Evolutionary conservation across 2,113 vertebrate genomes (phyloP).

Genomic region (Triplophysa rosa): DNA sequence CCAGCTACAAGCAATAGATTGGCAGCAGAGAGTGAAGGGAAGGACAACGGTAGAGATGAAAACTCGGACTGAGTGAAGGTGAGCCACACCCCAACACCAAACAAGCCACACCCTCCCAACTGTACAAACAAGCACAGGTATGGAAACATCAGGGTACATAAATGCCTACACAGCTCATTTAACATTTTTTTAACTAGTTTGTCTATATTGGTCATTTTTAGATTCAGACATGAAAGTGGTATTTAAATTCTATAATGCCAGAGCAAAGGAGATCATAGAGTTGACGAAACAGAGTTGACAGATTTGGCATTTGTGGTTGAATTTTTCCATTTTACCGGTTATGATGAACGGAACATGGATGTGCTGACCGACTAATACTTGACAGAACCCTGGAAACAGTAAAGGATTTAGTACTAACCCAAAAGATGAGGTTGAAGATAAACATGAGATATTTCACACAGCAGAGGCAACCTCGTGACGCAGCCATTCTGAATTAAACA

Average conservation of each 20-base stretch:
- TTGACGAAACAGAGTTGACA: no score
- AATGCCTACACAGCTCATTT: background rate
- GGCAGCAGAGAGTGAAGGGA: constrained; percentile 81
- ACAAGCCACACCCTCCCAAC: constrained; percentile 83
- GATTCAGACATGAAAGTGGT: background rate
- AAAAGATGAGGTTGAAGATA: constrained; percentile 85
- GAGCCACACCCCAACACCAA: constrained; percentile 84
- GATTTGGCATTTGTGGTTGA: no score
- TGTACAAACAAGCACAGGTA: constrained; percentile 58
- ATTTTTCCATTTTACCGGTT: no score
- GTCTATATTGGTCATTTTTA: background rate
- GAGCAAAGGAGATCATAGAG: no score
- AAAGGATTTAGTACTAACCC: constrained; percentile 70
- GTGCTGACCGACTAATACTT: background rate
- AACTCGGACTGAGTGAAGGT: constrained; percentile 82
- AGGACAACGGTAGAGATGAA: constrained; percentile 80
- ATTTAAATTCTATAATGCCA: background rate
- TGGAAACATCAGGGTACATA: background rate
- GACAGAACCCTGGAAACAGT: background rate
- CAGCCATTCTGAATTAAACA: constrained; percentile 66
- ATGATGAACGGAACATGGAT: background rate
- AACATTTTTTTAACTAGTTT: background rate
- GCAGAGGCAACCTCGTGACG: constrained; percentile 72
- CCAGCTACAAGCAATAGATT: constrained; percentile 81
- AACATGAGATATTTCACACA: constrained; percentile 84